Base-by-base conservation (phyloP, 2,113 vertebrate genomes). In the Heterocephalus glaber region DNA sequence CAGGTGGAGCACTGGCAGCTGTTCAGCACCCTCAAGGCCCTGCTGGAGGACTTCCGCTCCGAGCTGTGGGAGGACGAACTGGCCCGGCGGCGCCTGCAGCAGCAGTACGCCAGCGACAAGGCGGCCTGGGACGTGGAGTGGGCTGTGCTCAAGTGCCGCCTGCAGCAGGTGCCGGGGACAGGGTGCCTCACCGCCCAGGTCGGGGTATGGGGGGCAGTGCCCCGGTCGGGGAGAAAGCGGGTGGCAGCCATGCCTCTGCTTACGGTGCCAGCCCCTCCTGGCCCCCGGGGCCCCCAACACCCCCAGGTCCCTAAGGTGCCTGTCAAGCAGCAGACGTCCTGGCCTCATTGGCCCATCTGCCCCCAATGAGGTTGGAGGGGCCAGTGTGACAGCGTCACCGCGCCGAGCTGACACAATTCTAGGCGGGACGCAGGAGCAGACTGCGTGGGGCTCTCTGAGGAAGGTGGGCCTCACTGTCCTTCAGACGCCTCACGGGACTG, bases 81-180 rank as follows among this genome's bases (percentile, higher is more conserved):
- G 0, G 98, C 99, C 41, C 98, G 99, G 17, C 98, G 98, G 96
- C 99, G 98, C 2, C 98, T 99, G 68, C 99, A 99, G 98, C 99
- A 99, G 98, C 98, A 98, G 60, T 99, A 99, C 0, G 99, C 99
- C 94, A 99, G 98, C 60, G 99, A 99, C 98, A 99, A 99, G 97
- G 99, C 99, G 1, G 97, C 99, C 93, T 99, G 99, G 99, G 99
- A 99, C 86, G 98, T 99, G 97, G 99, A 99, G 95, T 98, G 99
- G 98, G 98, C 99, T 1, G 97, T 99, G 47, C 99, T 99, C 90
- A 99, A 98, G 97, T 99, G 99, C 97, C 99, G 98, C 89, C 98
- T 99, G 2, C 89, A 99, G 0, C 99, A 99, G 99, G 99, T 99
- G 96, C 41, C 16, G 3, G 12, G 13, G 0, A 11, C 5, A 0